Percentiles rank a stretch among this genome's conserved stretches.
Evolutionary conservation across 1,140 invertebrate genomes (phyloP).

Genomic region (Copidosoma floridanum): DNA sequence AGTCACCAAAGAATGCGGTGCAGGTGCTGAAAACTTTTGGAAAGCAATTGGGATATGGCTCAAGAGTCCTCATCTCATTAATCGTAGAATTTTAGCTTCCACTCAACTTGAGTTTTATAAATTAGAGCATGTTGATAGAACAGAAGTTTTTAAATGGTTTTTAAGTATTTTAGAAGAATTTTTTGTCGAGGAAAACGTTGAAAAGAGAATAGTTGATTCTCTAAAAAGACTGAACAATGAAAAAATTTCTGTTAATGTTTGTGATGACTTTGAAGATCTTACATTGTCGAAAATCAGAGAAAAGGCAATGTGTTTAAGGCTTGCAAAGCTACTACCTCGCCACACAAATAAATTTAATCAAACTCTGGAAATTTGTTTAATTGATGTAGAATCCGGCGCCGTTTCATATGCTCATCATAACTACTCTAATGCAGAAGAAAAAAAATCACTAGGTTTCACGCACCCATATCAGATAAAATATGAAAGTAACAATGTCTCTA

Average conservation of each 20-base stretch:
- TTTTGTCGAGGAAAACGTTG: constrained; percentile 3
- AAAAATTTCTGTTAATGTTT: background rate
- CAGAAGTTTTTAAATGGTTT: constrained; percentile 29
- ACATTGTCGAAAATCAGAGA: constrained; percentile 11
- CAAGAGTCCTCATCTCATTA: constrained; percentile 49
- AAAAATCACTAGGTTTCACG: constrained; percentile 38
- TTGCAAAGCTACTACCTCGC: constrained; percentile 41
- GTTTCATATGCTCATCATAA: constrained; percentile 35
- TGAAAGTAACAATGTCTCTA: constrained; percentile 28
- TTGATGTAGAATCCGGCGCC: constrained; percentile 30
- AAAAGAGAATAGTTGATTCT: constrained; percentile 3
- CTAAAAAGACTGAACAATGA: constrained; percentile 13
- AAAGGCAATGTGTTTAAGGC: constrained; percentile 2
- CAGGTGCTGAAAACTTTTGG: constrained; percentile 41
- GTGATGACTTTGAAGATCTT: background rate
- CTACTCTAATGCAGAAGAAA: constrained; percentile 28
- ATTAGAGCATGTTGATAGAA: constrained; percentile 25
- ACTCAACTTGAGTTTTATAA: constrained; percentile 33
- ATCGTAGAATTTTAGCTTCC: constrained; percentile 48
- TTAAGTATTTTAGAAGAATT: constrained; percentile 21
- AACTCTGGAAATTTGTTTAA: constrained; percentile 42
- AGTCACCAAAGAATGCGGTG: constrained; percentile 26
- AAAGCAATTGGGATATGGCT: constrained; percentile 45
- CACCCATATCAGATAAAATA: constrained; percentile 38
- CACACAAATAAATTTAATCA: constrained; percentile 41